Conservation (phyloP, 1,140 invertebrate species). For the Saxidomus purpurata region DNA sequence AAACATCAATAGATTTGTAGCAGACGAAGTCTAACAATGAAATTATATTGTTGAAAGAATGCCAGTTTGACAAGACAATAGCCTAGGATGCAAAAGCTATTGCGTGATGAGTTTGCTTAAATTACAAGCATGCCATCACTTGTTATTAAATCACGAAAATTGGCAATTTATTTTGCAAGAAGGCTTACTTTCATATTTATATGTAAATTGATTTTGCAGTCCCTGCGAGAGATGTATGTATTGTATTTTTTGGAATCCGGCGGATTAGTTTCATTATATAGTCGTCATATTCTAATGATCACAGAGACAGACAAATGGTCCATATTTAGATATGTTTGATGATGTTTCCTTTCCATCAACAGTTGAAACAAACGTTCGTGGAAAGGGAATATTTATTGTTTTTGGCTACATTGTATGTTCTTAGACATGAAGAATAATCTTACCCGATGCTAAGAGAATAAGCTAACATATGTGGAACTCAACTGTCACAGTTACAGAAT, state of each 20-base stretch:
- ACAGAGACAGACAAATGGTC: too few relatives aligned
- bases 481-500: too few relatives aligned
- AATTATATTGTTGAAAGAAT: background rate
- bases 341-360: slow-evolving; percentile 48
- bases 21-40: background rate
- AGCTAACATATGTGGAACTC: too few relatives aligned
- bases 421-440: too few relatives aligned
- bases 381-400: too few relatives aligned
- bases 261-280: too few relatives aligned
- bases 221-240: background rate
- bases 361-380: slow-evolving; percentile 98
- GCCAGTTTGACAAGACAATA: background rate
- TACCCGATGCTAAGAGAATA: too few relatives aligned
- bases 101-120: background rate
- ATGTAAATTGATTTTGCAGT: background rate
- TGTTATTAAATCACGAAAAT: slow-evolving; percentile 10
- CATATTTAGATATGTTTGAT: too few relatives aligned
- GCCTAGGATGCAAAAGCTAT: background rate
- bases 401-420: too few relatives aligned
- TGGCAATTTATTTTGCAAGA: background rate
- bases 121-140: background rate
- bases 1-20: too few relatives aligned
- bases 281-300: too few relatives aligned
- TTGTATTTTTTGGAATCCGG: background rate
- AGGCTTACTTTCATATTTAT: background rate